Evolutionary conservation across 2,888 invertebrate genomes (phyloP).

Genomic region (Drymonia ruficornis): DNA sequence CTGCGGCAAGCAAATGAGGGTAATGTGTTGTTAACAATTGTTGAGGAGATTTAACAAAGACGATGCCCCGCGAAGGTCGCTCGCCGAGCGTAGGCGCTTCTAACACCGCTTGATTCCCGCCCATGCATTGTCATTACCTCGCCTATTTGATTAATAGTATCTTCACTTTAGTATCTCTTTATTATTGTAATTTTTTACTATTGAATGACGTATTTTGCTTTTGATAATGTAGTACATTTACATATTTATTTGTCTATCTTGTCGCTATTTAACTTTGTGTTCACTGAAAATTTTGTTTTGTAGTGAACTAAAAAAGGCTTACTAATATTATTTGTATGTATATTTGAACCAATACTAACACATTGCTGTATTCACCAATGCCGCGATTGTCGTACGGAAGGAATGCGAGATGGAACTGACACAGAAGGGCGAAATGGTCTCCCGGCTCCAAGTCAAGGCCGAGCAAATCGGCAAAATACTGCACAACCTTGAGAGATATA

Average conservation of each 20-base stretch:
- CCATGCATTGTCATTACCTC: conserved; percentile 51
- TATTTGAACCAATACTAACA: conserved; percentile 64
- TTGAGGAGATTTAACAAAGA: conserved; percentile 44
- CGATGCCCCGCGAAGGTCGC: conserved; percentile 56
- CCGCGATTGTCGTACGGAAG: conserved; percentile 84
- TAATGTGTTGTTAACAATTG: conserved; percentile 11
- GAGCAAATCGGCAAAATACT: conserved; percentile 97
- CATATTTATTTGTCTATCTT: conserved; percentile 4
- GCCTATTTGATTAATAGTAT: conserved; percentile 34
- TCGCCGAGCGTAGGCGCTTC: conserved; percentile 53
- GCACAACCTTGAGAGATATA: conserved; percentile 95
- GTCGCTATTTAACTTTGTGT: too few relatives aligned
- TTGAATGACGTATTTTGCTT: conserved; percentile 12
- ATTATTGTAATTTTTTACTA: conserved; percentile 16
- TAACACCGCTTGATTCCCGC: conserved; percentile 50
- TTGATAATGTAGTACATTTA: conserved; percentile 3
- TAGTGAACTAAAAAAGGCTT: not conserved
- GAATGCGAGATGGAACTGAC: conserved; percentile 98
- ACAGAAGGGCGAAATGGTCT: conserved; percentile 98
- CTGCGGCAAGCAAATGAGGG: not conserved
- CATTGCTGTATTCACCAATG: conserved; percentile 76
- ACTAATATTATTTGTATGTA: conserved; percentile 33
- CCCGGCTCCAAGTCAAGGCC: conserved; percentile 97
- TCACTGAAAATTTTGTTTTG: conserved; percentile 4
- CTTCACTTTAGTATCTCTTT: conserved; percentile 16